Conservation (phyloP, 1,140 invertebrate genomes). For the Trachymyrmex septentrionalis region DNA sequence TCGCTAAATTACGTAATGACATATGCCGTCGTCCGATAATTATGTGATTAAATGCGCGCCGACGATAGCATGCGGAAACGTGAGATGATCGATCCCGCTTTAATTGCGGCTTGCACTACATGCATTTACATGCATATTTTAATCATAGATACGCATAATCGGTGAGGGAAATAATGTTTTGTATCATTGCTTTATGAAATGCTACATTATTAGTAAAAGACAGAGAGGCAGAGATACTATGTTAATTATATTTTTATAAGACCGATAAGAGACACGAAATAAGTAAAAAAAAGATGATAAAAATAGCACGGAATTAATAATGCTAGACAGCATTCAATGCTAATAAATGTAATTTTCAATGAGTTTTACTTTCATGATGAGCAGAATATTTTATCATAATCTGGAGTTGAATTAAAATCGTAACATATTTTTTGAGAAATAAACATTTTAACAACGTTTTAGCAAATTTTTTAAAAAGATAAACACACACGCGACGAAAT, state of each 20-base stretch:
- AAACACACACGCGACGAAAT: not conserved
- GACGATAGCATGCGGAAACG: slow-evolving; percentile 38
- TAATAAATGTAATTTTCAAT: not conserved
- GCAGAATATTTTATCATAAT: not conserved
- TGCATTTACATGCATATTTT: slow-evolving; percentile 1
- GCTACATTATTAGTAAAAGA: not conserved
- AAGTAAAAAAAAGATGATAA: not conserved
- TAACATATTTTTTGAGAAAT: too few relatives aligned
- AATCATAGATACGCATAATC: slow-evolving; percentile 15
- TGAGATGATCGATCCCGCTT: slow-evolving; percentile 47
- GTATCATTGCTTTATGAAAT: slow-evolving; percentile 10
- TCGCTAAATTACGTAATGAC: slow-evolving; percentile 48
- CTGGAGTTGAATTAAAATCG: not conserved
- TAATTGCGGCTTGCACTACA: slow-evolving; percentile 31
- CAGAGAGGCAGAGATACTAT: not conserved
- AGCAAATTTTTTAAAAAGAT: not conserved
- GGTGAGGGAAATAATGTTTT: not conserved
- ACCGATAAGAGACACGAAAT: not conserved
- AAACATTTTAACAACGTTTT: not conserved
- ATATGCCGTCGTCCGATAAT: slow-evolving; percentile 45
- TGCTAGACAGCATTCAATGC: not conserved
- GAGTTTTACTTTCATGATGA: not conserved
- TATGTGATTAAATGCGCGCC: slow-evolving; percentile 30
- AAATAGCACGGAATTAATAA: not conserved
- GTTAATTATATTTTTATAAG: not conserved